These are phyloP conservation scores for Pyrrhia umbra DNA, from an alignment of 2,888 invertebrate species.

Conservation along the genomic window DNA sequence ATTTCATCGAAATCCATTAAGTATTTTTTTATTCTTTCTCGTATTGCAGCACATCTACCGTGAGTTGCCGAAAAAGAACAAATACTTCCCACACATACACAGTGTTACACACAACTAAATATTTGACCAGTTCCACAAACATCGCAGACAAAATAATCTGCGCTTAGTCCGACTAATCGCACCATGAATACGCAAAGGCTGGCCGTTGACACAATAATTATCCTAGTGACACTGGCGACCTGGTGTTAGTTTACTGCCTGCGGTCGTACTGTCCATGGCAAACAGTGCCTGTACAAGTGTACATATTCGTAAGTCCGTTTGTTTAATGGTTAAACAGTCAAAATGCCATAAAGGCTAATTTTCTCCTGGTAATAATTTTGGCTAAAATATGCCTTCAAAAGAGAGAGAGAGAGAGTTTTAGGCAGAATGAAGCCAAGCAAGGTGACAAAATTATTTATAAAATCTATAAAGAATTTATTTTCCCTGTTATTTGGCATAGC, in stretches of 20 bases:
- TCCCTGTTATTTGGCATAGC: too few species aligned
- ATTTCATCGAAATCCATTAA: too few species aligned
- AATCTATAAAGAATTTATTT: too few species aligned
- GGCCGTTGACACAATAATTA: constrained; percentile 51
- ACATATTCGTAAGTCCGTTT: background rate
- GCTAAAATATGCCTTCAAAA: background rate
- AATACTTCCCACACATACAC: background rate
- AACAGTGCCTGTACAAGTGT: constrained; percentile 27
- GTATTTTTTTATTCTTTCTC: too few species aligned
- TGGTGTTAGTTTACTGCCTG: constrained; percentile 39
- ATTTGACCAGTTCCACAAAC: constrained; percentile 7
- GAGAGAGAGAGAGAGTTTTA: too few species aligned
- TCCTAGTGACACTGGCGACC: constrained; percentile 24
- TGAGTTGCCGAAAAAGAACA: background rate
- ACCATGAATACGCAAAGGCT: constrained; percentile 46
- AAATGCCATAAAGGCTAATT: background rate
- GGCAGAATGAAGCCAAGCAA: too few species aligned
- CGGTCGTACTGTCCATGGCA: constrained; percentile 31
- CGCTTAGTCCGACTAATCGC: constrained; percentile 30
- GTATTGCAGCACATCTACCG: background rate
- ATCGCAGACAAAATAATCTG: constrained; percentile 22
- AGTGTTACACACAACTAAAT: background rate
- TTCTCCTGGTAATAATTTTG: background rate
- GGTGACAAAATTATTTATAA: too few species aligned
- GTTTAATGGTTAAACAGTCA: constrained; percentile 14